Base-by-base conservation (phyloP, 2,113 vertebrate species). In the Pandion haliaetus region DNA sequence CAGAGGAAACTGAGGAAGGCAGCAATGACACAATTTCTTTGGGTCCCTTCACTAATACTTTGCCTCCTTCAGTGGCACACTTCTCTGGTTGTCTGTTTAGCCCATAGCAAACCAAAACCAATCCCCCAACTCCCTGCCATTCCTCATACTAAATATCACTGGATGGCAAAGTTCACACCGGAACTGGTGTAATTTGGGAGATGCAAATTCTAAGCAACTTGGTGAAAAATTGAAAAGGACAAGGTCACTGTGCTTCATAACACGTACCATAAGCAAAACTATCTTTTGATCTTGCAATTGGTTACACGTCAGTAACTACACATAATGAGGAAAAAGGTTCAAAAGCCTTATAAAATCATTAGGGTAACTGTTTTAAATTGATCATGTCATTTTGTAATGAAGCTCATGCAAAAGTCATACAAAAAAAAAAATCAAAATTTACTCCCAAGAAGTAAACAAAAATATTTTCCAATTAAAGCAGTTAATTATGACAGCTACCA, bases 1-100 rank as follows among this genome's bases (percentile, higher is more conserved):
- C 72, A 44, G 73, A 45, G 29, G 54, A 88, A 76, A 54, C 42
- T 20, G 57, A 80, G 70, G 71, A 70, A 86, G 32, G 45, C 70
- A 82, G 10, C 61, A 62, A 7, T 9, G 47, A 24, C 5, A 15
- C 2, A 0, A 0, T 67, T 67, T 47, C 8, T 8, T n/a, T 10
- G 36, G 13, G 23, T 63, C 26, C 36, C 23, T 62, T 87, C 90
- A 11, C 26, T 71, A 70, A 14, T 9, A 9, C 13, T 61, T 69
- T 61, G 32, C 11, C 49, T 58, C 24, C 14, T 58, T 50, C 25
- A 73, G 17, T 6, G 19, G 24, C 42, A 59, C 25, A 14, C 5
- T 28, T 47, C 34, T 25, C 49, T 90, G 25, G 14, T 32, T 54
- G 38, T 42, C 45, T 50, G 13, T 63, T 76, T 59, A 40, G 45